Evolutionary conservation across 2,113 vertebrate genomes (phyloP).

Genomic region (Leucopsar rothschildi): DNA sequence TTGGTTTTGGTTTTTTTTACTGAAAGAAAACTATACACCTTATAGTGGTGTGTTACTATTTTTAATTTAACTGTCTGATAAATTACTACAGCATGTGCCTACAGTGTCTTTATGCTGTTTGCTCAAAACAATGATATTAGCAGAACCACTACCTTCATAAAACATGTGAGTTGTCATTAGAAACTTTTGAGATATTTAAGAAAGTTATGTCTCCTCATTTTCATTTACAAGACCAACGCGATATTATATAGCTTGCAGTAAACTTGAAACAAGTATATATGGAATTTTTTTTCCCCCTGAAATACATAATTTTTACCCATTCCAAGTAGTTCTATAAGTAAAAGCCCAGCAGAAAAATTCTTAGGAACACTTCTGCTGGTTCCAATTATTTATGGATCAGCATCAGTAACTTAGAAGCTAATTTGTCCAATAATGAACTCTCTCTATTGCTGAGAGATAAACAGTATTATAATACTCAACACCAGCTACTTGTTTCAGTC

Average conservation of each 20-base stretch:
- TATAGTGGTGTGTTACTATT: neutral
- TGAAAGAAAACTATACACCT: neutral
- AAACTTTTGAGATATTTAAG: neutral
- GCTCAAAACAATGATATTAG: neutral
- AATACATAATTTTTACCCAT: neutral
- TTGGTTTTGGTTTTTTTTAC: neutral
- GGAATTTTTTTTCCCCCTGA: neutral
- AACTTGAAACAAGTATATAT: neutral
- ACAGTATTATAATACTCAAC: constrained; percentile 26
- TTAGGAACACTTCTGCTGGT: constrained; percentile 24
- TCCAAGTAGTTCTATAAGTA: constrained; percentile 3
- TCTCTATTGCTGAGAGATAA: constrained; percentile 53
- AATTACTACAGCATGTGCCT: neutral
- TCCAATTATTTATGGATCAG: constrained; percentile 51
- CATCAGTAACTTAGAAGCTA: constrained; percentile 63
- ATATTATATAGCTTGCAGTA: neutral
- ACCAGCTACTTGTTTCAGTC: constrained; percentile 41
- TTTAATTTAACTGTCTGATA: neutral
- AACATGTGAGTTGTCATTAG: neutral
- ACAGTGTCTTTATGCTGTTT: neutral
- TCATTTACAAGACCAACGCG: neutral
- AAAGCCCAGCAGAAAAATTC: constrained; percentile 46
- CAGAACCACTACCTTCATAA: neutral
- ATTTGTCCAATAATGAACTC: constrained; percentile 69
- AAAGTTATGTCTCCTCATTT: neutral